Percentiles rank a stretch among this genome's conserved stretches.
Conservation (phyloP, 2,113 vertebrate genomes). For the Myiozetetes cayanensis region DNA sequence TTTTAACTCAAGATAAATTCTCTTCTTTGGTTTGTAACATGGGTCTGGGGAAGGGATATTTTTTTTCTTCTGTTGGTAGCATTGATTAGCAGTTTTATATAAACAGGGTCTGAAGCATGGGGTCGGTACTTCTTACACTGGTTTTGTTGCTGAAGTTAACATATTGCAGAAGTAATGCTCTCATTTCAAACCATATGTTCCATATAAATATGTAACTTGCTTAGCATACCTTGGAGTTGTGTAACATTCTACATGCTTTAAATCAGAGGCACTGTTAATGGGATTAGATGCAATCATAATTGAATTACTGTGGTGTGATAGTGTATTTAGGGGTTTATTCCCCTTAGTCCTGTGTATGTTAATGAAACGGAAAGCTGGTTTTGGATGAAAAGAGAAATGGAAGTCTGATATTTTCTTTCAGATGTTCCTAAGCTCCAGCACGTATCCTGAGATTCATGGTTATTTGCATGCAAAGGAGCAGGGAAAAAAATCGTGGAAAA, state of each 20-base stretch:
- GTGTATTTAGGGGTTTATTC: background rate
- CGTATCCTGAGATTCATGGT: constrained; percentile 94
- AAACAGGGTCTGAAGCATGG: background rate
- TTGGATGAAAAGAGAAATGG: background rate
- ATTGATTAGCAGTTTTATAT: constrained; percentile 10
- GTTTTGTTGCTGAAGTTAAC: constrained; percentile 1
- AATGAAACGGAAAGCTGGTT: background rate
- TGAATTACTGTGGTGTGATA: background rate
- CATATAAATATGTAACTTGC: constrained; percentile 3
- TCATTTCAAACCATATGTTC: constrained; percentile 41
- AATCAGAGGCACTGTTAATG: background rate
- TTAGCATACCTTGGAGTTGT: constrained; percentile 16
- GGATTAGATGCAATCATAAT: background rate
- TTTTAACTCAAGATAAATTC: background rate
- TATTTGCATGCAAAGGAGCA: constrained; percentile 92
- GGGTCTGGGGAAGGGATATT: background rate
- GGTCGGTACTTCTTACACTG: constrained; percentile 7
- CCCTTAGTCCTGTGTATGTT: background rate
- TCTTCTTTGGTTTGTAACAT: background rate
- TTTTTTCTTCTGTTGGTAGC: background rate
- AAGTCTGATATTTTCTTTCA: constrained; percentile 60
- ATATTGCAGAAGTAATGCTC: constrained; percentile 30
- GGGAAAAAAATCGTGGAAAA: constrained; percentile 94
- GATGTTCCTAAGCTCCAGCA: constrained; percentile 93
- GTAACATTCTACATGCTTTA: background rate